Percentiles rank a stretch among this genome's conserved stretches.
phyloP scores from a whole-genome alignment of 2,113 vertebrate species.

The Tringa solitaria region DNA sequence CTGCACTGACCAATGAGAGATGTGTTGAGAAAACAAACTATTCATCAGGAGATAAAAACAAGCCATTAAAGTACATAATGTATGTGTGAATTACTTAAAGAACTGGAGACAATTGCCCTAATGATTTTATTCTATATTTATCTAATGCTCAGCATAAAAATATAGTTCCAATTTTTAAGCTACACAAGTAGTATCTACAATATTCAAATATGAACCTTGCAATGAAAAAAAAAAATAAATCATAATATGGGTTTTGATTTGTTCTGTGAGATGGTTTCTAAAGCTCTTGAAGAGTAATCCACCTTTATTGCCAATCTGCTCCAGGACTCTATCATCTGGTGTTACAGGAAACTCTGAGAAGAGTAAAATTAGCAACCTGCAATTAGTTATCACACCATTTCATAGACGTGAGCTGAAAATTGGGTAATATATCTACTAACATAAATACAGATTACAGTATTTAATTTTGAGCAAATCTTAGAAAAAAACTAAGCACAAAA shows the following conservation, averaged over 20 bases:
- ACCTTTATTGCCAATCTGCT: background rate
- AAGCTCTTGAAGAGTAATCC: background rate
- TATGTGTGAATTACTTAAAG: background rate
- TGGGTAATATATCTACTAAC: background rate
- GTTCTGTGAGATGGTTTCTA: background rate
- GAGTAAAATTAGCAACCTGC: background rate
- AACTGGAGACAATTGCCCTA: background rate
- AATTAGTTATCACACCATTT: background rate
- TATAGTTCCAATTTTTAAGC: background rate
- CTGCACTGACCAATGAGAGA: background rate
- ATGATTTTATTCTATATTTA: background rate
- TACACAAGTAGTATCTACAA: background rate
- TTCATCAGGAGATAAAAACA: background rate
- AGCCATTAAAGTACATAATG: background rate
- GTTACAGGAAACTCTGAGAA: background rate
- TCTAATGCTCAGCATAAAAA: background rate
- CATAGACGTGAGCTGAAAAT: background rate
- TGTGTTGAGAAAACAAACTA: background rate
- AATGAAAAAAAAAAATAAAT: background rate
- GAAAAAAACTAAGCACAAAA: background rate
- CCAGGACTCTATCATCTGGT: background rate
- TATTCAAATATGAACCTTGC: background rate
- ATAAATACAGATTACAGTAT: background rate
- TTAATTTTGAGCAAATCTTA: background rate
- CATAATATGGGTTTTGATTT: background rate